Conservation (phyloP, 2,888 invertebrate species). For the Phyto melanocephala region DNA sequence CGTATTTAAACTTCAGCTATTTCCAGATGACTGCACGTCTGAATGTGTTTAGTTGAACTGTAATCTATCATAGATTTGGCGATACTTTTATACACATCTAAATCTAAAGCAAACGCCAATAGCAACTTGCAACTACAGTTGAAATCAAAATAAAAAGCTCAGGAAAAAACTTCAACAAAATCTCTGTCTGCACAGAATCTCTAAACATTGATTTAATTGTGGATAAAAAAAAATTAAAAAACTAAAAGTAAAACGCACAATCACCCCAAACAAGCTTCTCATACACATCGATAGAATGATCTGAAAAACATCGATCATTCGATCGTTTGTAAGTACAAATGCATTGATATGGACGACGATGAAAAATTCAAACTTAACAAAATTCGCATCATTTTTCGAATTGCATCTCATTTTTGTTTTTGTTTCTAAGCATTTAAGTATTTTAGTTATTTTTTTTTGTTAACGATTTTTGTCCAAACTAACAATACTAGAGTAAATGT, state of each 20-base stretch:
- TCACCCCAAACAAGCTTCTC: conserved; percentile 44
- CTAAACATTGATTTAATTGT: conserved; percentile 47
- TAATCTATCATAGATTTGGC: conserved; percentile 59
- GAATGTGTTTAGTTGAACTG: conserved; percentile 54
- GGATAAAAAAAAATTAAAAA: background rate
- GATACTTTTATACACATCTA: conserved; percentile 61
- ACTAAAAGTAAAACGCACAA: conserved; percentile 62
- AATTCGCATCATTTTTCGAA: conserved; percentile 59
- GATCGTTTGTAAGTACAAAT: background rate
- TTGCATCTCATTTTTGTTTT: conserved; percentile 52
- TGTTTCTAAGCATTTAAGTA: too few species aligned
- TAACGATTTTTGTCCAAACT: background rate
- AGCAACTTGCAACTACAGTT: conserved; percentile 5
- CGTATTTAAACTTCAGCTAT: background rate
- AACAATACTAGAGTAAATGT: conserved; percentile 32
- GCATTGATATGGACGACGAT: background rate
- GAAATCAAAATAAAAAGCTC: conserved; percentile 39
- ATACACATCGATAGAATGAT: background rate
- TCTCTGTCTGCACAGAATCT: conserved; percentile 58
- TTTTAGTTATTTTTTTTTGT: too few species aligned
- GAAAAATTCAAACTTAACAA: conserved; percentile 4
- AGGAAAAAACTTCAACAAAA: conserved; percentile 30
- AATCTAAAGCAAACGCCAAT: conserved; percentile 36
- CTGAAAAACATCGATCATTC: background rate
- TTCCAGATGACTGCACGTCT: conserved; percentile 48